Percentiles rank a stretch among this genome's conserved stretches.
Conservation (phyloP, 1,140 invertebrate species). For the Cherax destructor region DNA sequence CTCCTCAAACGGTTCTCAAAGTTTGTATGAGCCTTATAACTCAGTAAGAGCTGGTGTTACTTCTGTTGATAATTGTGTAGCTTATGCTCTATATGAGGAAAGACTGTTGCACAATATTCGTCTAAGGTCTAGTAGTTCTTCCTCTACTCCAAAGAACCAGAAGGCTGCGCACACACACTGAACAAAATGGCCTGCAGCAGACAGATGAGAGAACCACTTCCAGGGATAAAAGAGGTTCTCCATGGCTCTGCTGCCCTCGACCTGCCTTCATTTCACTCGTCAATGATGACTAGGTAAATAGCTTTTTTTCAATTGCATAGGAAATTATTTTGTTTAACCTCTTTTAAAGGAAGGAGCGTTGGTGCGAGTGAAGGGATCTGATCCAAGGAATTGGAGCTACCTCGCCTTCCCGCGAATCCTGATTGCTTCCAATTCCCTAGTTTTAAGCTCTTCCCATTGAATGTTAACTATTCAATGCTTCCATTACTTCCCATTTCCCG, state of each 20-base stretch:
- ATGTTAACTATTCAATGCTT: too few species aligned
- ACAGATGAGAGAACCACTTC: not conserved
- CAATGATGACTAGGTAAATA: not conserved
- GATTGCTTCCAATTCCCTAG: not conserved
- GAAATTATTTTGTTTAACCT: not conserved
- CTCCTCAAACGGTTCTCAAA: not conserved
- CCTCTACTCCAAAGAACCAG: not conserved
- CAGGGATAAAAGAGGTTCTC: not conserved
- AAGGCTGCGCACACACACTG: not conserved
- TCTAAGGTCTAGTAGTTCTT: not conserved
- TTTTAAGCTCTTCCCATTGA: too few species aligned
- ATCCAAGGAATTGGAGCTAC: not conserved
- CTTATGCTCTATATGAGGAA: not conserved
- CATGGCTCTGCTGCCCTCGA: not conserved
- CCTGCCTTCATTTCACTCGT: not conserved
- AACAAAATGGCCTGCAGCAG: not conserved
- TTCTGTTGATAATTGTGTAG: not conserved
- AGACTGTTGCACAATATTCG: not conserved
- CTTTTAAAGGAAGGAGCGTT: not conserved
- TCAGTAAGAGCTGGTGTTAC: not conserved
- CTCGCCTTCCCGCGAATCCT: not conserved
- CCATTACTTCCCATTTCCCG: too few species aligned
- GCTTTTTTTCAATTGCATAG: not conserved
- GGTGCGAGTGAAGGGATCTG: not conserved
- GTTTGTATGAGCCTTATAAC: not conserved